These are phyloP conservation scores for Agriopis aurantiaria DNA, from an alignment of 2,888 invertebrate species.

Conservation along the genomic window DNA sequence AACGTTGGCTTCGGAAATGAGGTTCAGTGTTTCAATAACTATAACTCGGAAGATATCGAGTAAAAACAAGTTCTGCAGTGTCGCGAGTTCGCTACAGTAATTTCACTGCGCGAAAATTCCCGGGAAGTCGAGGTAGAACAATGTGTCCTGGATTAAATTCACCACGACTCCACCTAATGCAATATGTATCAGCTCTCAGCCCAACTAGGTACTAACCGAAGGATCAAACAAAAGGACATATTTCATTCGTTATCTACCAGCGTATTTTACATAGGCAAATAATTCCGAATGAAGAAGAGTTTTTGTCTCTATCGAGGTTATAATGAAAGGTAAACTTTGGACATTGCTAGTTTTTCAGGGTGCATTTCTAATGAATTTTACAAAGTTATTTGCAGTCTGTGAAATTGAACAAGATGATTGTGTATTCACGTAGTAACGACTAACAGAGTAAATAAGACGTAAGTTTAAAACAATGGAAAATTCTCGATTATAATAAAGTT, in stretches of 20 bases:
- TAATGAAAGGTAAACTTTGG: conserved; percentile 11
- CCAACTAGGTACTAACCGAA: conserved; percentile 41
- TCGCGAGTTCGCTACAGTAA: conserved; percentile 17
- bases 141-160: conserved; percentile 66
- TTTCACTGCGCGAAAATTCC: conserved; percentile 43
- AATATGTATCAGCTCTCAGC: conserved; percentile 71
- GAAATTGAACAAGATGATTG: background rate
- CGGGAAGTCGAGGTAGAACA: conserved; percentile 57
- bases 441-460: too few relatives aligned
- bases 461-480: too few relatives aligned
- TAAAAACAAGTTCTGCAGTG: background rate
- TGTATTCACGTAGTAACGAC: background rate
- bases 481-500: too few relatives aligned
- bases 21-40: background rate
- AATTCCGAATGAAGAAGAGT: background rate
- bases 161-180: conserved; percentile 65
- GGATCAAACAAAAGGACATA: conserved; percentile 35
- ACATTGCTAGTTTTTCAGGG: background rate
- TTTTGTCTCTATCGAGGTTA: conserved; percentile 1
- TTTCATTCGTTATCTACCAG: conserved; percentile 33
- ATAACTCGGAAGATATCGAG: background rate
- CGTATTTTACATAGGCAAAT: conserved; percentile 12
- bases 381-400: background rate
- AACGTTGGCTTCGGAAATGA: background rate
- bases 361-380: background rate